Evolutionary conservation across 2,888 invertebrate species (phyloP).

Genomic region (Ophion obscuratus): DNA sequence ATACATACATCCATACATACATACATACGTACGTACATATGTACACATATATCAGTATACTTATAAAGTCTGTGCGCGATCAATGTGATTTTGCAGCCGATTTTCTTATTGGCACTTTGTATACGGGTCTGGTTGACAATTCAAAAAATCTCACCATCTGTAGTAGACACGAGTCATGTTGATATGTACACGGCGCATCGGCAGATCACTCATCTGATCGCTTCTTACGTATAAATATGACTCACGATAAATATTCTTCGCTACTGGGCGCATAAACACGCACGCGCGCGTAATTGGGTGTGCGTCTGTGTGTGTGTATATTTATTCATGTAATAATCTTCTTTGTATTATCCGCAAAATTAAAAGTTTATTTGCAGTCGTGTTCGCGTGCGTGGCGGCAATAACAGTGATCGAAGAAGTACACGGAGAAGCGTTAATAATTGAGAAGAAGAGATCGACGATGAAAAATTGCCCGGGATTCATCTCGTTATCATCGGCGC

Average conservation of each 20-base stretch:
- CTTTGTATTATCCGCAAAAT: not conserved
- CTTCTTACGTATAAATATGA: not conserved
- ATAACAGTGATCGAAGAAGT: not conserved
- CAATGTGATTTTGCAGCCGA: not conserved
- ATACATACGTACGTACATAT: not conserved
- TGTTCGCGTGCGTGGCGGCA: not conserved
- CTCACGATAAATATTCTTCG: not conserved
- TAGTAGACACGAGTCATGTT: too few species aligned
- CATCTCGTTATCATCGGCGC: not conserved
- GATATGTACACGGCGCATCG: not conserved
- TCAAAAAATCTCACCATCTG: not conserved
- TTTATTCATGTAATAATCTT: not conserved
- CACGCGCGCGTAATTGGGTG: not conserved
- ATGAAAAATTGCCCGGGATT: not conserved
- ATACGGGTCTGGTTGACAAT: not conserved
- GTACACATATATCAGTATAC: not conserved
- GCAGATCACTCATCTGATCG: not conserved
- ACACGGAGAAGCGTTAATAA: not conserved
- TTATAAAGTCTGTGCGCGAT: too few species aligned
- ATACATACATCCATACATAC: not conserved
- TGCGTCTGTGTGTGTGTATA: not conserved
- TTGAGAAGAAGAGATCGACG: slow-evolving; percentile 33
- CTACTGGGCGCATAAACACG: not conserved
- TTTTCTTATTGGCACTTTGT: not conserved
- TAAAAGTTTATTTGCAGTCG: not conserved